phyloP scores from a whole-genome alignment of 2,113 vertebrate species.

The rabbit (Oryctolagus cuniculus) region DNA sequence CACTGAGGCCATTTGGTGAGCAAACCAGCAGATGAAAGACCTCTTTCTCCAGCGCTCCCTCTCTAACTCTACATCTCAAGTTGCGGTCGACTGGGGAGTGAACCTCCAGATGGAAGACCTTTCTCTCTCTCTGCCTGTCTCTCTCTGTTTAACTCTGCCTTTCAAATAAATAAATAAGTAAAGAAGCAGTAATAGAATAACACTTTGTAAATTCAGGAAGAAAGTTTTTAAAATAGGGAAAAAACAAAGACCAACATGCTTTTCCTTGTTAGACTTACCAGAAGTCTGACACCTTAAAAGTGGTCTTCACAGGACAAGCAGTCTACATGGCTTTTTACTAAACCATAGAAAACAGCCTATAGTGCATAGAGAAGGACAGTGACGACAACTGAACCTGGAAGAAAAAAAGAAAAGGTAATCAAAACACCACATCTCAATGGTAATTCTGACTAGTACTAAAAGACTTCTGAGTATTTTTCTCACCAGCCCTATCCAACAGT shows the following conservation, averaged over 20 bases:
- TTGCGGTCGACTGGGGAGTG: too few relatives aligned
- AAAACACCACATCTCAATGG: not conserved
- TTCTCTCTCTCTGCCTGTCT: too few relatives aligned
- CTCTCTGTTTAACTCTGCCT: too few relatives aligned
- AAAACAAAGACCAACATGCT: not conserved
- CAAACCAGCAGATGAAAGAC: too few relatives aligned
- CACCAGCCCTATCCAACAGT: not conserved
- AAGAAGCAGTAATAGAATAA: not conserved
- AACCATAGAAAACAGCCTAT: not conserved
- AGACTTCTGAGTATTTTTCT: not conserved
- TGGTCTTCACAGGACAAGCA: conserved; percentile 43
- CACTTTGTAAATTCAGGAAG: not conserved
- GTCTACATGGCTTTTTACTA: conserved; percentile 67
- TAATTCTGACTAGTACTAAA: not conserved
- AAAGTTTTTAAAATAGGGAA: not conserved
- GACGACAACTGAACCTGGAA: conserved; percentile 39
- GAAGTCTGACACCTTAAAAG: conserved; percentile 30
- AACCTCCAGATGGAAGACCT: too few relatives aligned
- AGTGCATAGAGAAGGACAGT: conserved; percentile 9
- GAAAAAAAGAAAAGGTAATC: not conserved
- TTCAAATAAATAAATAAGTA: not conserved
- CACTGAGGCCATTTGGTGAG: too few relatives aligned
- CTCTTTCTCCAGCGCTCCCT: too few relatives aligned
- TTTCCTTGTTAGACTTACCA: conserved; percentile 54
- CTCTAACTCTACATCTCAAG: too few relatives aligned